A percentile compares a stretch with the other conserved stretches of the same genome.
phyloP scores from a whole-genome alignment of 2,797 vertebrate genomes.

The Neosilurus mollespiculum region DNA sequence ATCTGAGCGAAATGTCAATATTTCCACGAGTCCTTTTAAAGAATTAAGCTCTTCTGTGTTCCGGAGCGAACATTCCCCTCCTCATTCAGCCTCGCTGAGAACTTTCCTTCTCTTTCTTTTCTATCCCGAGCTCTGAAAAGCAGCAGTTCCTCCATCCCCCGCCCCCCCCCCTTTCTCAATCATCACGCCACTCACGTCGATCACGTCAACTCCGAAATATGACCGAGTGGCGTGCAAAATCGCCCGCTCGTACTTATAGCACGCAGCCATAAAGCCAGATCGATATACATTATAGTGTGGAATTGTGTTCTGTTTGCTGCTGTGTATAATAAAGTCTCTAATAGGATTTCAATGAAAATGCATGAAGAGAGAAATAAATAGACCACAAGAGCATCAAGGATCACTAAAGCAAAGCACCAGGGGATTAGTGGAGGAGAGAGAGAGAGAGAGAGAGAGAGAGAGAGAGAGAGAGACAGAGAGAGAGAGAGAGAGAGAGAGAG shows the following conservation, averaged over 20 bases:
- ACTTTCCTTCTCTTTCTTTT: background rate
- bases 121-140: conserved; percentile 6
- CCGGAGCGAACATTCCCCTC: background rate
- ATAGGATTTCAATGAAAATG: conserved; percentile 51
- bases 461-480: background rate
- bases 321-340: conserved; percentile 52
- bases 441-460: background rate
- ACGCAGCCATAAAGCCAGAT: conserved; percentile 41
- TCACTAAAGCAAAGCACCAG: conserved; percentile 13
- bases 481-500: background rate
- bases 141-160: conserved; percentile 2
- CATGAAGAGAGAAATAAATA: conserved; percentile 54
- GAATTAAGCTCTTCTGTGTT: conserved; percentile 21
- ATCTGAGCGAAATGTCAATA: conserved; percentile 54
- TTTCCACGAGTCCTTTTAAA: conserved; percentile 51
- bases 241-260: conserved; percentile 38
- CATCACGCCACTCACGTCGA: conserved; percentile 23
- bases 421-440: conserved; percentile 22
- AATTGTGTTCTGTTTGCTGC: conserved; percentile 29
- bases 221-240: conserved; percentile 41
- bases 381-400: conserved; percentile 25
- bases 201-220: conserved; percentile 38
- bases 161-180: conserved; percentile 16
- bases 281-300: conserved; percentile 40
- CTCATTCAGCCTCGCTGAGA: conserved; percentile 7